phyloP scores from a whole-genome alignment of 1,140 invertebrate genomes.

The Megathymus violae region DNA sequence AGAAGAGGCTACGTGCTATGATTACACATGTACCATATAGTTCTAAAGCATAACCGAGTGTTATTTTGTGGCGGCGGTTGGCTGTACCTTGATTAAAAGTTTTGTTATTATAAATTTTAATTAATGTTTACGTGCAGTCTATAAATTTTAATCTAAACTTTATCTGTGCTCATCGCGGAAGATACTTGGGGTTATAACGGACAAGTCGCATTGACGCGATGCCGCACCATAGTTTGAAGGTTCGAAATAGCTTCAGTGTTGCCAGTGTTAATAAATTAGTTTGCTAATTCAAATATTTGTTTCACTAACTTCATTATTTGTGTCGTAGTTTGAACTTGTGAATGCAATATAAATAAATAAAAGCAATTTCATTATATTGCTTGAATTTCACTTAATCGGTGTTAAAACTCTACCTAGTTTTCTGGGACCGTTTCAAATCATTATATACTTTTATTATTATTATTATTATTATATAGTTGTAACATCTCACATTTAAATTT shows the following conservation, averaged over 20 bases:
- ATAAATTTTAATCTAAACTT: neutral
- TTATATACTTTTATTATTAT: no score
- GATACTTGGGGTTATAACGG: neutral
- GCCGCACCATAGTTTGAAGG: neutral
- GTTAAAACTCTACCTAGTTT: no score
- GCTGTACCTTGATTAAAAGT: constrained; percentile 29
- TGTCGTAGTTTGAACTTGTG: no score
- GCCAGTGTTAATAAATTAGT: neutral
- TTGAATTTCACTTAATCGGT: no score
- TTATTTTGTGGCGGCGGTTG: constrained; percentile 24
- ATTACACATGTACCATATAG: constrained; percentile 70
- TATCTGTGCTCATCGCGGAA: neutral
- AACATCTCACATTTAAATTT: no score
- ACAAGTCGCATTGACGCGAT: neutral
- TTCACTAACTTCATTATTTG: no score
- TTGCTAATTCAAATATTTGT: neutral
- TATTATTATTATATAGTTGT: no score
- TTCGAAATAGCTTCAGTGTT: no score
- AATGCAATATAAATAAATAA: no score
- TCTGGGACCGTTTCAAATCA: no score
- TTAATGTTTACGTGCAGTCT: neutral
- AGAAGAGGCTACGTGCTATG: constrained; percentile 62
- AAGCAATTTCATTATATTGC: no score
- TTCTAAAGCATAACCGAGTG: constrained; percentile 7
- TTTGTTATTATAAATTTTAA: constrained; percentile 14